These are phyloP conservation scores for Alethe diademata DNA, from an alignment of 2,113 vertebrate species.

Conservation along the genomic window DNA sequence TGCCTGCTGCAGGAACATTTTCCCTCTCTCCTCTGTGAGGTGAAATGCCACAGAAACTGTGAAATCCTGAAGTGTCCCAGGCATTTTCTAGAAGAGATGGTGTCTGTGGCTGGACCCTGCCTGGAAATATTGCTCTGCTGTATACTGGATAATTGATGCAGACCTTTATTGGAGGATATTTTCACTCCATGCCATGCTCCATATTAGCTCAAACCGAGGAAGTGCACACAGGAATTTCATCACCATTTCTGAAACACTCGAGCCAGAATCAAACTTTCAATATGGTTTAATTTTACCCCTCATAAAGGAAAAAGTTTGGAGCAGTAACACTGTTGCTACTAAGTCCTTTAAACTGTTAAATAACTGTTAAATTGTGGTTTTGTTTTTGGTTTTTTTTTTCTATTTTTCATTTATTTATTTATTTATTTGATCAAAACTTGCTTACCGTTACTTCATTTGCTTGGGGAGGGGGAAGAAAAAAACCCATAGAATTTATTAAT, in stretches of 20 bases:
- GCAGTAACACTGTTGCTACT: not conserved
- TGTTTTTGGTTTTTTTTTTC: too few relatives aligned
- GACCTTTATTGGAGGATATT: not conserved
- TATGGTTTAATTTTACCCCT: not conserved
- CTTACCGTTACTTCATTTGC: not conserved
- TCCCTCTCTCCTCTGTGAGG: not conserved
- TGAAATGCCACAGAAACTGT: not conserved
- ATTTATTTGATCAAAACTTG: not conserved
- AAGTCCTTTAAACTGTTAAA: not conserved
- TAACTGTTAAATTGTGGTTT: not conserved
- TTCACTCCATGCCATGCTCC: not conserved
- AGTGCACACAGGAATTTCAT: not conserved
- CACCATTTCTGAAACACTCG: not conserved
- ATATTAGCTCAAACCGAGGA: not conserved
- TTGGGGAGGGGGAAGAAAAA: not conserved
- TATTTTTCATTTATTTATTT: too few relatives aligned
- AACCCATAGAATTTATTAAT: rapidly evolving
- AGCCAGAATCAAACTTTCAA: not conserved
- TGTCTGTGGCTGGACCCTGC: not conserved
- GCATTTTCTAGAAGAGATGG: not conserved
- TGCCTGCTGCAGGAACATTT: not conserved
- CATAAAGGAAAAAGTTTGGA: not conserved
- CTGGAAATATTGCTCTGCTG: not conserved
- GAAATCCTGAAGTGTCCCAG: not conserved
- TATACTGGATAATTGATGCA: not conserved